phyloP scores from a whole-genome alignment of 2,113 vertebrate species.

The Vulpes vulpes region DNA sequence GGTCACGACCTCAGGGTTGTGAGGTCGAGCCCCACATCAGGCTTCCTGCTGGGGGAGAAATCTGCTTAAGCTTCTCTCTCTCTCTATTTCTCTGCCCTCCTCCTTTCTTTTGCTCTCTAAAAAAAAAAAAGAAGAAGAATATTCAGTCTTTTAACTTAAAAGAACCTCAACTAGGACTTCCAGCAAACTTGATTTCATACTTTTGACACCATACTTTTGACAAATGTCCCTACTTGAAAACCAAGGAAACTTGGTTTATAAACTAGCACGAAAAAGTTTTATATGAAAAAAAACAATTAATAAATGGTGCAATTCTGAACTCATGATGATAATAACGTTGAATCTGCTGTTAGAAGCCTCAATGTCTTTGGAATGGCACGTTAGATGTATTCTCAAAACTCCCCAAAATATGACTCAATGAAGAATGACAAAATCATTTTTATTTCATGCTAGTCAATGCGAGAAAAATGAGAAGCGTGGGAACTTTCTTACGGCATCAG shows the following conservation, averaged over 20 bases:
- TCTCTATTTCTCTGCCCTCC: not conserved
- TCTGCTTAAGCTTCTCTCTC: not conserved
- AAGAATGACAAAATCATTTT: not conserved
- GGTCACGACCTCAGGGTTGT: not conserved
- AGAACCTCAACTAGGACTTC: not conserved
- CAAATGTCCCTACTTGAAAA: not conserved
- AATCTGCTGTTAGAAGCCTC: not conserved
- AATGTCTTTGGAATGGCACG: not conserved
- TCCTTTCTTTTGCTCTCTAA: not conserved
- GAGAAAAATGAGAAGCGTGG: not conserved
- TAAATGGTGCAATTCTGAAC: not conserved
- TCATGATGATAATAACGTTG: not conserved
- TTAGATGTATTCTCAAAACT: not conserved
- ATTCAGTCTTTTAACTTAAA: not conserved
- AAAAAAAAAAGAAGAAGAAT: not conserved
- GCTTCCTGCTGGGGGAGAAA: not conserved
- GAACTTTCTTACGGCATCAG: not conserved
- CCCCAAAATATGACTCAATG: not conserved
- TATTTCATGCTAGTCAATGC: not conserved
- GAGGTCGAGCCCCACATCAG: not conserved
- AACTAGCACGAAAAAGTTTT: not conserved
- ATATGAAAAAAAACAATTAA: not conserved
- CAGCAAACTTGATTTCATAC: not conserved
- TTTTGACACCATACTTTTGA: not conserved
- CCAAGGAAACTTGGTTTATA: not conserved